These are phyloP conservation scores for Graptemys geographica DNA, from an alignment of 2,797 vertebrate genomes.

Conservation along the genomic window DNA sequence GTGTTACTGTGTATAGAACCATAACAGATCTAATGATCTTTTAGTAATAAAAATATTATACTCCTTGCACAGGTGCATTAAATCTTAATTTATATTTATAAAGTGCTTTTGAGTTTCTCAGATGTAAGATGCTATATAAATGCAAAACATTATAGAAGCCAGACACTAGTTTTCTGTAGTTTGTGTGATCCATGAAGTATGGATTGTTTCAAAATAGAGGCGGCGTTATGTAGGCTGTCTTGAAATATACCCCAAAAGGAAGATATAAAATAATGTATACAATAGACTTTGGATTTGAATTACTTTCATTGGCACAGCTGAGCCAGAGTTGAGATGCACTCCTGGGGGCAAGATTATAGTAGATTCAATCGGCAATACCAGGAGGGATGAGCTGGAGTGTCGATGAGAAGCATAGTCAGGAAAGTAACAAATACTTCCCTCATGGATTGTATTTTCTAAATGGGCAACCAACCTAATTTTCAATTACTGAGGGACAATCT, in stretches of 20 bases:
- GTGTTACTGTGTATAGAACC: neutral
- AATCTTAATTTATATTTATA: neutral
- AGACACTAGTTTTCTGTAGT: neutral
- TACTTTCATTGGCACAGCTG: neutral
- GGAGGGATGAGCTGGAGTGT: no score
- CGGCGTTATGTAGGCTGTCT: neutral
- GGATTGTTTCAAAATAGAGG: neutral
- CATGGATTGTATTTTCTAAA: no score
- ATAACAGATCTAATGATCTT: neutral
- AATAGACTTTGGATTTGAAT: neutral
- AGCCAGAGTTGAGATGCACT: neutral
- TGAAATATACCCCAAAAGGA: neutral
- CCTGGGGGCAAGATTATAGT: neutral
- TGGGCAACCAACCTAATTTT: no score
- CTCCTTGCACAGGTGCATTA: neutral
- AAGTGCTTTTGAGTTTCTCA: slow-evolving; percentile 5
- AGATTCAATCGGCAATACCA: no score
- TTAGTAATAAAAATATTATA: neutral
- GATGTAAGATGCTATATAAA: neutral
- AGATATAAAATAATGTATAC: neutral
- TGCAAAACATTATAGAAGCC: neutral
- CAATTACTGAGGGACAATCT: no score
- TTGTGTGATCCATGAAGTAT: neutral
- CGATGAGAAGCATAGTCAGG: no score
- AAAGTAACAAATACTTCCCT: no score